Conservation (phyloP, 2,113 vertebrate genomes). For the Pangasianodon hypophthalmus region DNA sequence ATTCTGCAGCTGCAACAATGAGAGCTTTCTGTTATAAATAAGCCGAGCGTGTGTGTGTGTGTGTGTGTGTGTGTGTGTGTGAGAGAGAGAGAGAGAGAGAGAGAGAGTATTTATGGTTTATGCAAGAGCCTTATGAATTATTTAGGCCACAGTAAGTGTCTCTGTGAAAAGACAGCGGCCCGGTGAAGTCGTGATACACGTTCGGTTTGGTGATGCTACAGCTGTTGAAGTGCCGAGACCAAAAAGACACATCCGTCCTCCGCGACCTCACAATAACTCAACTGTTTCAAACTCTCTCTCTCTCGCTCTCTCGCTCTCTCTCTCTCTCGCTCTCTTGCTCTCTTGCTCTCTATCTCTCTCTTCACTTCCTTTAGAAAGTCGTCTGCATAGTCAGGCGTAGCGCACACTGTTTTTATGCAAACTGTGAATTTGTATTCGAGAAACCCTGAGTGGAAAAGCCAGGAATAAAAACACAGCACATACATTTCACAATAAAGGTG, state of each 20-base stretch:
- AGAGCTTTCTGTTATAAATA: conserved; percentile 3
- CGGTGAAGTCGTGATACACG: conserved; percentile 13
- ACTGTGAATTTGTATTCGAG: neutral
- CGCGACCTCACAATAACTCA: neutral
- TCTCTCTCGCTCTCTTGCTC: neutral
- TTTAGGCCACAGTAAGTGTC: conserved; percentile 31
- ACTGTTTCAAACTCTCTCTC: neutral
- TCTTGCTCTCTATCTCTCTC: neutral
- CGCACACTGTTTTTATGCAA: neutral
- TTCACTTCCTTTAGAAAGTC: neutral
- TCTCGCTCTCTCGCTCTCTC: neutral
- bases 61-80: neutral
- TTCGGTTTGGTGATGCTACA: conserved; percentile 18
- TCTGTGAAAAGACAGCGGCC: neutral
- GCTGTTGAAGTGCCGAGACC: conserved; percentile 1
- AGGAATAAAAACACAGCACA: neutral
- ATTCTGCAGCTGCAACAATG: neutral
- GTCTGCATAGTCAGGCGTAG: neutral
- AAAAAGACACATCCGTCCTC: conserved; percentile 1
- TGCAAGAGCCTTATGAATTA: conserved; percentile 37
- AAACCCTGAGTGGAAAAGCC: neutral
- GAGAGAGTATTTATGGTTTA: conserved; percentile 30
- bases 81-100: neutral
- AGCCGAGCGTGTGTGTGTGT: neutral
- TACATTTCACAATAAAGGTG: neutral